Evolutionary conservation across 2,113 vertebrate species (phyloP), one percentile per base, ranked within the genome.

Genomic region (Micromys minutus): DNA sequence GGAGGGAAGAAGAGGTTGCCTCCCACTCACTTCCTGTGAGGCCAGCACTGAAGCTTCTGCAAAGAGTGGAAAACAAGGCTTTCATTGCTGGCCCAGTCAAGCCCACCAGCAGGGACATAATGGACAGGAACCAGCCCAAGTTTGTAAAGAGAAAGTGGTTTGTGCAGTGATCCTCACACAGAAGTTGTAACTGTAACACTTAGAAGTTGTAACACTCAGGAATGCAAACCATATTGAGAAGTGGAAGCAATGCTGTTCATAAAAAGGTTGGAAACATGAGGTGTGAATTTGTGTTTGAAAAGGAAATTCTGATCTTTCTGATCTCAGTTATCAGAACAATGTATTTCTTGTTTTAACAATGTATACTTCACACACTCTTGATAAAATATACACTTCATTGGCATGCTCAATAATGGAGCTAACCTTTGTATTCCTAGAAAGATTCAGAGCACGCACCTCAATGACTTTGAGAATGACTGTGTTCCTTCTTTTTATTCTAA

Each of bases 281-380:
- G 19, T 7, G 34, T 26, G 10, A 16, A 52, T 26, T 5, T 8
- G 55, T 57, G 34, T 26, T 85, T 77, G 34, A 4, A 19, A 47
- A 45, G 5, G 63, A 29, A 87, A 63, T 0, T 15, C 19, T 34
- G 63, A n/a, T 26, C 17, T 12, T 12, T 81, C 69, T 34, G 57
- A 85, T 85, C 57, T 76, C 34, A n/a, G 19, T 81, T 83, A 52
- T 59, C 55, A 63, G 4, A 50, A 79, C 67, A 52, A 87, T 74
- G n/a, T 36, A 83, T 52, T 47, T 83, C 74, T 47, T 94, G 76
- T 9, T 47, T 92, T 80, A 65, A 88, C 1, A n/a, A n/a, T n/a
- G n/a, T 86, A 57, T 2, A 92, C 17, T 10, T 65, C 26, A 69
- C 11, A 2, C 0, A 12, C 2, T 1, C 39, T 74, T 85, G 16